Evolutionary conservation across 2,888 invertebrate species (phyloP).

Genomic region (Habrosyne pyritoides): DNA sequence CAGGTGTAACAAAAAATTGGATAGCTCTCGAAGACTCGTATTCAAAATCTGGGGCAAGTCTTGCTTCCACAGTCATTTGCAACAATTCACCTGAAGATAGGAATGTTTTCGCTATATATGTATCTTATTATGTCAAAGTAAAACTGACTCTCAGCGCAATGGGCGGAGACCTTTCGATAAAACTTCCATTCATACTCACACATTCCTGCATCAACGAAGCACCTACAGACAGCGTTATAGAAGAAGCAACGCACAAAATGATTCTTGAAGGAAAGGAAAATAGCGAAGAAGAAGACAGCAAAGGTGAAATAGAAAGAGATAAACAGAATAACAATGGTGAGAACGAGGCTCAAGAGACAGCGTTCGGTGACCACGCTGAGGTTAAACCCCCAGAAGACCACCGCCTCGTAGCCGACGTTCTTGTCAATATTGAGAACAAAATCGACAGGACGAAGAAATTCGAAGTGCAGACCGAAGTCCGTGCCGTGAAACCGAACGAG

Average conservation of each 20-base stretch:
- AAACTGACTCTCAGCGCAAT: constrained; percentile 91
- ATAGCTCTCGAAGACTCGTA: constrained; percentile 94
- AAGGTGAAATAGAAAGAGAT: constrained; percentile 62
- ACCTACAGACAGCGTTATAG: constrained; percentile 79
- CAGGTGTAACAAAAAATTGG: constrained; percentile 94
- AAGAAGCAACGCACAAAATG: constrained; percentile 76
- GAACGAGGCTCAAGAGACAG: constrained; percentile 47
- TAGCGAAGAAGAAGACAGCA: constrained; percentile 72
- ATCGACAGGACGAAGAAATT: constrained; percentile 70
- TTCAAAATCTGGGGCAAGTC: constrained; percentile 86
- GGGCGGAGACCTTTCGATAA: constrained; percentile 91
- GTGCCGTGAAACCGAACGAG: constrained; percentile 62
- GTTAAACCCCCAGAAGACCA: constrained; percentile 64
- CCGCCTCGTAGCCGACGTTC: constrained; percentile 68
- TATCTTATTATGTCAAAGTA: constrained; percentile 95
- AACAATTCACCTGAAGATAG: constrained; percentile 87
- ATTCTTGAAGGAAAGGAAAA: constrained; percentile 76
- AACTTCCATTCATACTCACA: constrained; percentile 91
- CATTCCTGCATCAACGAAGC: constrained; percentile 88
- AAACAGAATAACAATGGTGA: constrained; percentile 67
- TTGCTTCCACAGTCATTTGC: constrained; percentile 84
- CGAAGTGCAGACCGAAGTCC: constrained; percentile 64
- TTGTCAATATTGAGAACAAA: constrained; percentile 77
- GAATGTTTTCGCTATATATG: constrained; percentile 95
- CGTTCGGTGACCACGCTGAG: constrained; percentile 55